Evolutionary conservation across 2,888 invertebrate species (phyloP), one percentile per base, ranked within the genome.

Genomic region (Allygus modestus): DNA sequence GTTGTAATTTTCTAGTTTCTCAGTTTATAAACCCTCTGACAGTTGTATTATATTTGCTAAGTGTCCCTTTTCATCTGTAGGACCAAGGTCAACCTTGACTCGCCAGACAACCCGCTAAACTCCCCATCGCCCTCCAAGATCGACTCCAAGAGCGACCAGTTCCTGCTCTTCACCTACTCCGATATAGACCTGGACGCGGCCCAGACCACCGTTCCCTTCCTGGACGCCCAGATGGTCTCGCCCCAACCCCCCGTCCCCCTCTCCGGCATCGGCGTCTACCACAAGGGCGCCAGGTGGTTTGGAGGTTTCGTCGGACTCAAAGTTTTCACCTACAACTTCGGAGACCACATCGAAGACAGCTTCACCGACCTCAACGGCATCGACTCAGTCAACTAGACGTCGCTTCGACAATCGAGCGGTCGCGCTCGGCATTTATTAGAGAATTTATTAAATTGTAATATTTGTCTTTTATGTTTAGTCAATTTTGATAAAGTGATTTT

Each of bases 201-300:
- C 0, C 97, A 97, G 91, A 95, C 94, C 86, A 96, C 96, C 0
- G 94, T 97, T 84, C 97, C 97, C 0, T 97, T 95, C 89, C 89
- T 97, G 23, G 97, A 97, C 89, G 92, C 94, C 87, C 97, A 97
- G 89, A 93, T 94, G 12, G 93, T 96, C 0, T 91, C 92, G 85
- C 94, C 95, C 0, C 90, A 90, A 85, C 94, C 95, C 0, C 92
- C 95, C 0, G 92, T 94, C 1, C 93, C 96, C 26, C 89, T 96
- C 0, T 92, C 94, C 69, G 97, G 97, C 0, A 94, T 96, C 0
- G 97, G 97, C 0, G 91, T 97, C 81, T 94, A 94, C 88, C 96
- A 96, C 90, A 96, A 96, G 89, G 96, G 96, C 0, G 91, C 92
- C 41, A 89, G 89, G 0, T 93, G 93, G 84, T 96, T 93, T 83